phyloP scores from a whole-genome alignment of 2,797 vertebrate species.

The Leucoraja ocellata region DNA sequence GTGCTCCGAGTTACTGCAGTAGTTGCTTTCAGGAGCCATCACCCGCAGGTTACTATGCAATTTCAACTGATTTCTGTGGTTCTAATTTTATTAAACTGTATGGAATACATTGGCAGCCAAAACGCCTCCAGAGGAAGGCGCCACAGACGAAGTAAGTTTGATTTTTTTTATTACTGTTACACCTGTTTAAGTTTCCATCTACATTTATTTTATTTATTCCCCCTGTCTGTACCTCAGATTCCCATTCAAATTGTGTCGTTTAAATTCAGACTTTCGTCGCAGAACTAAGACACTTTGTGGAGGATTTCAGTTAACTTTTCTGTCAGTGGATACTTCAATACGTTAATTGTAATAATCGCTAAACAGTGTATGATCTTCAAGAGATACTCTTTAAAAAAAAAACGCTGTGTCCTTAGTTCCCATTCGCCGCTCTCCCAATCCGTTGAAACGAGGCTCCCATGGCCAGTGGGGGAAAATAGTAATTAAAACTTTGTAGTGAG shows the following conservation, averaged over 20 bases:
- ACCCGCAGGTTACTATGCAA: conserved; percentile 93
- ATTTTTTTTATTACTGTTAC: conserved; percentile 43
- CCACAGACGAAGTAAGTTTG: conserved; percentile 88
- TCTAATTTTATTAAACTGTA: conserved; percentile 93
- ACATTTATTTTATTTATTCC: neutral
- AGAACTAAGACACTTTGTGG: neutral
- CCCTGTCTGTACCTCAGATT: neutral
- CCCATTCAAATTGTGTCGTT: neutral
- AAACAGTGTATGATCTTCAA: neutral
- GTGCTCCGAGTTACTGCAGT: conserved; percentile 26
- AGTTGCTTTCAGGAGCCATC: conserved; percentile 25
- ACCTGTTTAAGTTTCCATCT: conserved; percentile 42
- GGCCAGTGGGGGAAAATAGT: neutral
- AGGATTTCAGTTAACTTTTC: conserved; percentile 2
- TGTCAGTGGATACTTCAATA: neutral
- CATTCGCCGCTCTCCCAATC: too few species aligned
- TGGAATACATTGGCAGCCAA: conserved; percentile 95
- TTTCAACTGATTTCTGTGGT: conserved; percentile 96
- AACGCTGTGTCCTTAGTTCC: neutral
- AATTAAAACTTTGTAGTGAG: neutral
- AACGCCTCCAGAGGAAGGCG: conserved; percentile 85
- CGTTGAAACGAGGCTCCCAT: neutral
- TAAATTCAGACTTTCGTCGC: neutral
- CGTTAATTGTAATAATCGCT: neutral
- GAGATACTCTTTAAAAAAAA: neutral